A percentile compares a stretch with the other conserved stretches of the same genome.
These are phyloP conservation scores for Gnathonemus longibarbis DNA, from an alignment of 2,113 vertebrate genomes.

Conservation along the genomic window DNA sequence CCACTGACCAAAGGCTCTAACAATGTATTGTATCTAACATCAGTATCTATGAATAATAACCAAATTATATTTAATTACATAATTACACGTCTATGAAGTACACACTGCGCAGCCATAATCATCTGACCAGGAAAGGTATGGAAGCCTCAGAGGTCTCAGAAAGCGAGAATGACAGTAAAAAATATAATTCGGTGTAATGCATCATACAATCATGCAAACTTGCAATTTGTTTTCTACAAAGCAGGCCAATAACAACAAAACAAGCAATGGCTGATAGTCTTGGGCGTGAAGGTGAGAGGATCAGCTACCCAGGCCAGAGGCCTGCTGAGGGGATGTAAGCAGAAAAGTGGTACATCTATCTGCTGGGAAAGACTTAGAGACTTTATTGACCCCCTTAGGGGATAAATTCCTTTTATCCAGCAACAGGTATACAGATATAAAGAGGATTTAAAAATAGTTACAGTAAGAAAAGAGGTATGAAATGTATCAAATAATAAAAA, in stretches of 20 bases:
- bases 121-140: not conserved
- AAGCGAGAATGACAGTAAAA: not conserved
- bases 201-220: not conserved
- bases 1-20: not conserved
- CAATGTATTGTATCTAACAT: not conserved
- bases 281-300: no score
- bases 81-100: not conserved
- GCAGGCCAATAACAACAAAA: not conserved
- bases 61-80: not conserved
- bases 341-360: no score
- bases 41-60: not conserved
- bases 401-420: no score
- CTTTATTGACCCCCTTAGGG: no score
- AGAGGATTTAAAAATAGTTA: no score
- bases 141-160: not conserved
- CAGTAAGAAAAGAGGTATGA: no score
- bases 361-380: no score
- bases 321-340: no score
- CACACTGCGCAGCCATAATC: not conserved
- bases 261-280: no score
- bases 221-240: not conserved
- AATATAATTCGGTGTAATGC: not conserved
- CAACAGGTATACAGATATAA: no score
- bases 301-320: no score
- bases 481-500: no score